Evolutionary conservation across 2,888 invertebrate species (phyloP), one percentile per base, ranked within the genome.

Genomic region (Argyresthia albistria): DNA sequence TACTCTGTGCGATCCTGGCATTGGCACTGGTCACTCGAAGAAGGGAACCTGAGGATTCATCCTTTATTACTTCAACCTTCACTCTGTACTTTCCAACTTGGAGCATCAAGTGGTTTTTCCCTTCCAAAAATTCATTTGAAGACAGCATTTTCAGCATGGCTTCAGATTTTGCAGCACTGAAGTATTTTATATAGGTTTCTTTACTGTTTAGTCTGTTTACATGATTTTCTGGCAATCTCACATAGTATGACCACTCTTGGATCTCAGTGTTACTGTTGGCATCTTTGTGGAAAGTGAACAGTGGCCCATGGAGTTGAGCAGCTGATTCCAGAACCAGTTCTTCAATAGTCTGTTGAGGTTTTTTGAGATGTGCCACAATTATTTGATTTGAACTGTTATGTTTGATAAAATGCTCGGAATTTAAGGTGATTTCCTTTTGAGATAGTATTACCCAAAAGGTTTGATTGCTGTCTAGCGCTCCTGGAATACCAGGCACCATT

Each of bases 361-460:
- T 59, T 55, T 71, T 76, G 3, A 72, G 57, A 52, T 47, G 57
- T 2, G 51, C 46, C 12, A 53, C 55, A 46, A 55, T 56, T 43
- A 61, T 59, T 35, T 51, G 50, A 53, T 58, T 56, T 8, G 58
- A 60, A 43, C 57, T 52, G 25, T 25, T 25, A 16, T 58, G 60
- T 59, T 65, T 73, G 10, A 83, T 73, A 52, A 86, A 84, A 55
- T 81, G 66, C 60, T 82, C 79, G 0, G 77, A 66, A 48, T 64
- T 64, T 25, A 86, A 49, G 16, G 51, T 46, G 3, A 74, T 58
- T 39, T 58, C 53, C 56, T 76, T 76, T 37, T 58, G 63, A 52
- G 77, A 78, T 3, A 87, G 57, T 9, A 70, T 57, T 4, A 60
- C 61, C 75, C 78, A 82, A n/a, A 76, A 56, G 42, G 58, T 66